phyloP scores from a whole-genome alignment of 2,888 invertebrate genomes.

The Nephrocerus scutellatus region DNA sequence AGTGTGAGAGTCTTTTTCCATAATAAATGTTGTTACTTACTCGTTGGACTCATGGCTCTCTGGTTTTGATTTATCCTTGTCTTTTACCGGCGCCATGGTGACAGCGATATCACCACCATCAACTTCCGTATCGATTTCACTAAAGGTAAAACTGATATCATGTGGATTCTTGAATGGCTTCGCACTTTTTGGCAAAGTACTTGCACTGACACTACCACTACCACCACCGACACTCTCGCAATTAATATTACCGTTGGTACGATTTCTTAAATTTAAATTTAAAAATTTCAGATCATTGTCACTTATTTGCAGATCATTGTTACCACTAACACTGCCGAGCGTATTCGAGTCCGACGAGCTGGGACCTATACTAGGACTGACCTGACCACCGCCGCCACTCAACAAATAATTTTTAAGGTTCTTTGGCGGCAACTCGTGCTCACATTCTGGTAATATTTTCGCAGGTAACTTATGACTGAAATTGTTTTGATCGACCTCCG shows the following conservation, averaged over 20 bases:
- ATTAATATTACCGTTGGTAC: slow-evolving; percentile 20
- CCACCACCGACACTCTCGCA: neutral
- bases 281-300: slow-evolving; percentile 45
- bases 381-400: too few species aligned
- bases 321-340: slow-evolving; percentile 6
- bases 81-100: slow-evolving; percentile 11
- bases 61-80: too few species aligned
- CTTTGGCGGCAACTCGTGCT: slow-evolving; percentile 38
- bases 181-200: slow-evolving; percentile 40
- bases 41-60: slow-evolving; percentile 20
- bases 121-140: slow-evolving; percentile 30
- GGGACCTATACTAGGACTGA: slow-evolving; percentile 10
- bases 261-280: slow-evolving; percentile 42
- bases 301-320: slow-evolving; percentile 34
- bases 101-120: neutral
- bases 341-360: slow-evolving; percentile 8
- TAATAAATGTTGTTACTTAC: too few species aligned
- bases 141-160: slow-evolving; percentile 46
- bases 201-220: too few species aligned
- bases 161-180: slow-evolving; percentile 40
- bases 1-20: too few species aligned
- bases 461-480: slow-evolving; percentile 26
- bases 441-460: slow-evolving; percentile 21
- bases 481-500: slow-evolving; percentile 18
- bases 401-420: too few species aligned